Base-by-base conservation (phyloP, 1,140 invertebrate genomes). In the Nautilus pompilius region DNA sequence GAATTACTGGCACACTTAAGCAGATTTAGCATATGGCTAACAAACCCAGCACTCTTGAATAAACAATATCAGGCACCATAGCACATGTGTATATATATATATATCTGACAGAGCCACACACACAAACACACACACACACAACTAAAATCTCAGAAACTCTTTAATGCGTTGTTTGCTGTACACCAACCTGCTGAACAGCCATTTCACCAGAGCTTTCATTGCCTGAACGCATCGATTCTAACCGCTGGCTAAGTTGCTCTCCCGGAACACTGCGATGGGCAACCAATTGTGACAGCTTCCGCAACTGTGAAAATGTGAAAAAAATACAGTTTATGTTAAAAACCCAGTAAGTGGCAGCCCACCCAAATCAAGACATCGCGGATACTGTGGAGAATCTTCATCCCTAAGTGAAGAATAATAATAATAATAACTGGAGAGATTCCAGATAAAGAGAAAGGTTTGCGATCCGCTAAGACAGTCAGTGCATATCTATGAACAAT, bases 221-320 rank as follows among this genome's bases (percentile, higher is more conserved):
- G 34, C 77, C 51, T 22, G 74, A 62, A 60, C 63, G 75, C 60
- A 74, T 70, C 51, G 68, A 68, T 73, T 81, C 75, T 29, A 70
- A 66, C n/a, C 66, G 69, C 46, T 62, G 66, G 10, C 62, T 36
- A 2, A 68, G 32, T 20, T 70, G 68, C 48, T 86, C 85, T 24
- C 85, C 85, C 0, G 86, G 85, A 13, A 86, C 82, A 62, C 85
- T 71, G 41, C 85, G 68, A 62, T 84, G 79, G 10, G 83, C 77
- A 32, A 87, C 73, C 15, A 86, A 75, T 30, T 82, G 75, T 33
- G 82, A 84, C 54, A 87, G 67, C 24, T 78, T 76, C 34, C 84
- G 76, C 58, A 87, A 77, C 84, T 87, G 69, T n/a, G 67, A 45
- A 53, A 57, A 59, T 33, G 69, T 53, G 30, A 53, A 28, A 22